Base-by-base conservation (phyloP, 2,888 invertebrate genomes). In the Ypsolopha sequella region DNA sequence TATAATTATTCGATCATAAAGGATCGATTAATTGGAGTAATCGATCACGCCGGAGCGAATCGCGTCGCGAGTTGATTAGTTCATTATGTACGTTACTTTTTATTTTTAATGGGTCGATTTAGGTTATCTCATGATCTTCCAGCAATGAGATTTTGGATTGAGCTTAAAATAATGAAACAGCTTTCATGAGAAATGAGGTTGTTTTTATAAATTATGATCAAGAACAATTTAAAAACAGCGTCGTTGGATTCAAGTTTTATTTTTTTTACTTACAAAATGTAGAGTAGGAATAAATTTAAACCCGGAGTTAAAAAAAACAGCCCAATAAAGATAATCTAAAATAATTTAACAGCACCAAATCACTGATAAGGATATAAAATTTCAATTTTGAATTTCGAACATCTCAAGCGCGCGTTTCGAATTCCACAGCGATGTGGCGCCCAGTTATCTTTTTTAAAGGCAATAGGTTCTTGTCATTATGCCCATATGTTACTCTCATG, bases 1-100 rank as follows among this genome's bases (percentile, higher is more conserved):
- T 58, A 70, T 77, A 73, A 76, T 79, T 73, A 76, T 76, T 73
- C 63, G 66, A 63, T 59, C 59, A 64, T 73, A 70, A 70, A 68
- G 61, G 56, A 64, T 64, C 68, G 65, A 70, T 74, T 79, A 80
- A 80, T 79, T 80, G 74, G 75, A 75, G 76, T 74, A 73, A 78
- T 77, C 73, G 76, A 73, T 73, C 67, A 65, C 65, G 62, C 63
- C 69, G 73, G 69, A 74, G 76, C 75, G 71, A 73, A 73, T 75
- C 60, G 63, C 57, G 58, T 58, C 60, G 62, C 60, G 62, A 48
- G 48, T 50, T 55, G 57, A 56, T 56, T 55, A 56, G 50, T 57
- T 51, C 50, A 52, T 55, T 52, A 52, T 39, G 39, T 53, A 51
- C 38, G 41, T 49, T 53, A 52, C 50, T 56, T 53, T 55, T 52